phyloP scores from a whole-genome alignment of 92 coral and sea anemone species.

The Porites lobata region DNA sequence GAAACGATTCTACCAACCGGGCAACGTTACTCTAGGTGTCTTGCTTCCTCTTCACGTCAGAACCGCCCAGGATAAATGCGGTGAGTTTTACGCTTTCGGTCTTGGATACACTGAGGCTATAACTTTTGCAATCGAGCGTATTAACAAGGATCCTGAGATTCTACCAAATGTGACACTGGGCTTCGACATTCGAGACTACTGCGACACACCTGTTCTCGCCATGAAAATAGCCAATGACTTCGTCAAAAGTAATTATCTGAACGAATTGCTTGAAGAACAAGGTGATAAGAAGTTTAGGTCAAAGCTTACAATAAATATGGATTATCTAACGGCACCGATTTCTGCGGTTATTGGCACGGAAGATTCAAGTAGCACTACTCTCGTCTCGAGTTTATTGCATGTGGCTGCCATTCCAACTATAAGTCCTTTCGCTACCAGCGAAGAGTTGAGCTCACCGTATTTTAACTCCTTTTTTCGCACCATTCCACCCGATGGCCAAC shows the following conservation, averaged over 20 bases:
- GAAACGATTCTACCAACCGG: constrained; percentile 62
- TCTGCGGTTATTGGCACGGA: constrained; percentile 84
- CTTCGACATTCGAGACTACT: constrained; percentile 79
- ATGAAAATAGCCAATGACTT: constrained; percentile 73
- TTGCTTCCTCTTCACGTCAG: constrained; percentile 79
- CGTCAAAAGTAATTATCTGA: constrained; percentile 63
- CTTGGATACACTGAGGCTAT: constrained; percentile 84
- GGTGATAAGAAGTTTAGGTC: neutral
- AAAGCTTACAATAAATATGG: neutral
- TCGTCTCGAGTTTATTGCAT: constrained; percentile 79
- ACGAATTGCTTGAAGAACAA: constrained; percentile 35
- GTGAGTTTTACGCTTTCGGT: constrained; percentile 82
- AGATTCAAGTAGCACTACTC: constrained; percentile 80
- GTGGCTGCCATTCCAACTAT: constrained; percentile 78
- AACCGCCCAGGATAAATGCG: constrained; percentile 60
- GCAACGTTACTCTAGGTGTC: constrained; percentile 78
- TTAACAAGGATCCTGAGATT: constrained; percentile 65
- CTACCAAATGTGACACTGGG: constrained; percentile 72
- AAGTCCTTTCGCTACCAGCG: constrained; percentile 86
- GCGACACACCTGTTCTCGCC: constrained; percentile 81
- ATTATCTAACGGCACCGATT: constrained; percentile 68
- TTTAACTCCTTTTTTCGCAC: constrained; percentile 82
- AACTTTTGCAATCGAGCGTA: constrained; percentile 64
- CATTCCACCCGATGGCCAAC: constrained; percentile 88
- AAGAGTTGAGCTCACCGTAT: constrained; percentile 83